Evolutionary conservation across 2,797 vertebrate genomes (phyloP), one percentile per base, ranked within the genome.

Genomic region (Lutjanus argentimaculatus): DNA sequence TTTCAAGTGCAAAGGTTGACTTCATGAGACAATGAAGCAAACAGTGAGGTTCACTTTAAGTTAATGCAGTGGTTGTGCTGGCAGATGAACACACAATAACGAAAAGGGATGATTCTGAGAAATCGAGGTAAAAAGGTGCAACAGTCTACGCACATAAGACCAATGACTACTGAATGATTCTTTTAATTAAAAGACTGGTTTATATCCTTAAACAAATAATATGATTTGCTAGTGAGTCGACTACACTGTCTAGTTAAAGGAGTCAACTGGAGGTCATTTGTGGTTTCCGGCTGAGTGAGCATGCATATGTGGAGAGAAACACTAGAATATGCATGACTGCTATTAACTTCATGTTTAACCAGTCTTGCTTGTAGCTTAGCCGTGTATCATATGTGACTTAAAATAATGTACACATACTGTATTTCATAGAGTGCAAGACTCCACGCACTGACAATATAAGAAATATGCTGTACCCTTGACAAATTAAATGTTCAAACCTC

Each of bases 251-350:
- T 75, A 88, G 83, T 76, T 89, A 82, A 88, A 88, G 72, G 72
- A 85, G 91, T 93, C 92, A 95, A 77, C 82, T 86, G 73, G 80
- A 91, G 88, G 91, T 92, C 92, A 93, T 57, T 58, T 85, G 83
- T 85, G 72, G 81, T 91, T 94, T 93, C 87, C 67, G 62, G 88
- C 85, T 93, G 85, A 91, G 69, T 89, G 86, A 59, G 43, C 83
- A 65, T 82, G 82, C 78, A 86, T 88, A 88, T 85, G 88, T 85
- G 75, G 77, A 88, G 79, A 88, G 82, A 78, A 83, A 87, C 55
- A 85, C 86, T 93, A 86, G 90, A 95, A 93, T 92, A 94, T 93
- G 90, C 78, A 95, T 91, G 89, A 75, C 81, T 90, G 88, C 90
- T 90, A 91, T 92, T 90, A 93, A 87, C 85, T 91, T 79, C 77